Conservation (phyloP, 2,888 invertebrate genomes). For the Leptinotarsa rubiginosa region DNA sequence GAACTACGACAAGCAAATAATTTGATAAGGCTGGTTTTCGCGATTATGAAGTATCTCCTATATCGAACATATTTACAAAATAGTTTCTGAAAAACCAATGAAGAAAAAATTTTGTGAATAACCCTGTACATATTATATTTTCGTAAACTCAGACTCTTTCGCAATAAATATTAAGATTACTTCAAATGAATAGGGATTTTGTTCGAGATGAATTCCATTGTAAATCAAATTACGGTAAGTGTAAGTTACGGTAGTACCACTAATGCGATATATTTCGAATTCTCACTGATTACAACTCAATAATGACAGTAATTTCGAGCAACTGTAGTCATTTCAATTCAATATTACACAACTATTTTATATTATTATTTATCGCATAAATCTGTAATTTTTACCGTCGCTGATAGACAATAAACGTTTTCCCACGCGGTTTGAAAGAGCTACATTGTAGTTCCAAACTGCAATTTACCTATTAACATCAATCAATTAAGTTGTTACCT, state of each 20-base stretch:
- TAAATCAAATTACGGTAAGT: background rate
- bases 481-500: slow-evolving; percentile 20
- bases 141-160: too few relatives aligned
- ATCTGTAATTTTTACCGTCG: slow-evolving; percentile 18
- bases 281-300: background rate
- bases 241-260: background rate
- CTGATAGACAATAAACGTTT: slow-evolving; percentile 14
- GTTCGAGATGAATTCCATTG: background rate
- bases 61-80: too few relatives aligned
- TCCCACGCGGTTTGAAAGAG: slow-evolving; percentile 16
- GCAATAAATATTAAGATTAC: too few relatives aligned
- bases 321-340: background rate
- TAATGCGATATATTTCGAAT: slow-evolving; percentile 3
- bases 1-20: too few relatives aligned
- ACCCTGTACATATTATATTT: too few relatives aligned
- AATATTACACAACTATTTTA: slow-evolving; percentile 5
- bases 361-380: slow-evolving; percentile 16
- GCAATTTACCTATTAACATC: slow-evolving; percentile 20
- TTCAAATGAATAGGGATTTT: background rate
- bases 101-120: too few relatives aligned
- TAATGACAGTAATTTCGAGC: slow-evolving; percentile 1
- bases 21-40: too few relatives aligned
- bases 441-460: slow-evolving; percentile 4
- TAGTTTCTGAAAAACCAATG: too few relatives aligned
- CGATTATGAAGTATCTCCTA: too few relatives aligned